Evolutionary conservation across 1,140 invertebrate species (phyloP), one percentile per base, ranked within the genome.

Genomic region (Theocolax elegans): DNA sequence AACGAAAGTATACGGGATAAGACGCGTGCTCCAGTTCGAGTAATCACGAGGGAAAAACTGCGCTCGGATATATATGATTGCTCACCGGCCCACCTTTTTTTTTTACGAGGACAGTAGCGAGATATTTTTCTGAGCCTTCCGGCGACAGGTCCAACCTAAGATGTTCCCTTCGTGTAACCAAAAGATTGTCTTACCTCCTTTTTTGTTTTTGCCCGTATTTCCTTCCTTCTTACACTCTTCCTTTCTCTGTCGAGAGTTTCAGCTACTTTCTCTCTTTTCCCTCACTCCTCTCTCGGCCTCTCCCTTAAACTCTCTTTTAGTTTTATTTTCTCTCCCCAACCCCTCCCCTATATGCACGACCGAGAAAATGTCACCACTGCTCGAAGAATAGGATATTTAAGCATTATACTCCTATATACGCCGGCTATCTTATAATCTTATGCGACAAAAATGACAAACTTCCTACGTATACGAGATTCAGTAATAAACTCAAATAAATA

Each of bases 121-220:
- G 19, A 63, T 64, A 64, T 40, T 40, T 51, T 25, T 13, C 40
- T 15, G 44, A 51, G 19, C 12, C 29, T 63, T 23, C 29, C 19
- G 62, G 62, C 21, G 31, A 64, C 21, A 15, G 25, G 48, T 53
- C 19, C 19, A 9, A 21, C 29, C 19, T 49, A 49, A 63, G 9
- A 63, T 63, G 42, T 51, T 53, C 21, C 31, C 3, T 40, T 40
- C 1, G 8, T 31, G 9, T 21, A 27, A 64, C 48, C 19, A 49
- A 63, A 31, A 64, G 46, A 51, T 56, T 42, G 8, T 49, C 27
- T n/a, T 40, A 23, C 13, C 40, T 46, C 15, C 27, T 19, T 35
- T n/a, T n/a, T n/a, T 27, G 6, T 9, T 12, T 21, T 13, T 31
- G 42, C 6, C 44, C 19, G 42, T 15, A 3, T 35, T 9, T 19